phyloP scores from a whole-genome alignment of 2,797 vertebrate species.

The Gouania willdenowi region DNA sequence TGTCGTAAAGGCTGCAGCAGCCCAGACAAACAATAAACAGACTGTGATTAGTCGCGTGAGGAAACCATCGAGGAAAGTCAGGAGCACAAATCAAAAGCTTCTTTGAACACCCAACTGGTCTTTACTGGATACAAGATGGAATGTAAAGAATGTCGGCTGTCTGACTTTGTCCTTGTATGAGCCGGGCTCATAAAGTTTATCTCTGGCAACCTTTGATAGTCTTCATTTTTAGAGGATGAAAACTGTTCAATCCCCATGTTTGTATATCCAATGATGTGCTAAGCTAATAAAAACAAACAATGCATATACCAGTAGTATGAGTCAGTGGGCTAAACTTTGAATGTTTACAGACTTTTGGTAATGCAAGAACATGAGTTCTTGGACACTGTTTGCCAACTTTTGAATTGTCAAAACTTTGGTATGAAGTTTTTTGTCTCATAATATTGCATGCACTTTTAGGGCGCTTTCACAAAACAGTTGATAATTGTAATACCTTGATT shows the following conservation, averaged over 20 bases:
- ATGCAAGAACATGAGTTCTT: no score
- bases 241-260: constrained; percentile 48
- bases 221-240: constrained; percentile 34
- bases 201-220: constrained; percentile 29
- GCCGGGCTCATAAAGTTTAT: constrained; percentile 53
- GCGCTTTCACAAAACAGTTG: no score
- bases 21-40: constrained; percentile 38
- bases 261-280: constrained; percentile 7
- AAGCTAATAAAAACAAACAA: no score
- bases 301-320: no score
- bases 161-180: constrained; percentile 54
- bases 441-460: no score
- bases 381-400: no score
- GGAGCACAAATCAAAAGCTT: constrained; percentile 25
- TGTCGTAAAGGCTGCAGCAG: constrained; percentile 39
- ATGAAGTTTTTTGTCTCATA: no score
- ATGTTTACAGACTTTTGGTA: no score
- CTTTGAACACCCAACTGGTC: constrained; percentile 47
- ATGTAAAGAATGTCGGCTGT: constrained; percentile 73
- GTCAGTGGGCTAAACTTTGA: no score
- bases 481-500: no score
- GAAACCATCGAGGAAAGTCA: constrained; percentile 32
- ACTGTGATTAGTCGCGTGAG: constrained; percentile 43
- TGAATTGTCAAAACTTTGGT: no score
- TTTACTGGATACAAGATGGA: constrained; percentile 57